phyloP scores from a whole-genome alignment of 1,140 invertebrate species.

The Trichonephila clavipes region DNA sequence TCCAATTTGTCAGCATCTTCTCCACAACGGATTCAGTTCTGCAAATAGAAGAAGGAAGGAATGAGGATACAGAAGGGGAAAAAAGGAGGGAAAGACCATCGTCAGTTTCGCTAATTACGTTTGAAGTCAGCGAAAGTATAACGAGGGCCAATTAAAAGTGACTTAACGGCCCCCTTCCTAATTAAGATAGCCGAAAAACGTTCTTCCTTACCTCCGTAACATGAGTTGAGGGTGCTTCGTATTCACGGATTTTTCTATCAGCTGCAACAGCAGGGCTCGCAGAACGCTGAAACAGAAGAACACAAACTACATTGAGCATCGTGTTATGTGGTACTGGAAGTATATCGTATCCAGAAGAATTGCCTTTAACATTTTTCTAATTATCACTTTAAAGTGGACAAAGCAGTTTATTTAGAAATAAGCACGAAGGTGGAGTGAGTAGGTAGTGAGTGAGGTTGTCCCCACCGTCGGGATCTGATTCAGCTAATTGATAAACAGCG shows the following conservation, averaged over 20 bases:
- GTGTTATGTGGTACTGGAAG: not conserved
- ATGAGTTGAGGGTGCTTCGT: conserved; percentile 95
- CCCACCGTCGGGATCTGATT: not conserved
- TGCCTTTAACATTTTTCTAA: not conserved
- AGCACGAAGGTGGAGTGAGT: not conserved
- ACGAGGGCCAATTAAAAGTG: conserved; percentile 72
- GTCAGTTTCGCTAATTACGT: conserved; percentile 71
- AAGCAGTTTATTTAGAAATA: not conserved
- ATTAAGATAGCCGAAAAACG: conserved; percentile 51
- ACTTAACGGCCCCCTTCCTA: conserved; percentile 59
- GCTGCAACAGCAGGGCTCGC: conserved; percentile 90
- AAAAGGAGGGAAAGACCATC: conserved; percentile 15
- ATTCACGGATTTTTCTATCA: conserved; percentile 94
- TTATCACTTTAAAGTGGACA: conserved; percentile 31
- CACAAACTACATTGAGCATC: conserved; percentile 16
- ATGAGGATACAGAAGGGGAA: conserved; percentile 82
- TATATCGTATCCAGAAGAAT: not conserved
- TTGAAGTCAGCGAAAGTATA: conserved; percentile 67
- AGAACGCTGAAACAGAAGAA: conserved; percentile 83
- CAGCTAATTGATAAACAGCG: not conserved
- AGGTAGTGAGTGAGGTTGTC: not conserved
- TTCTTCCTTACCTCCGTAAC: conserved; percentile 84
- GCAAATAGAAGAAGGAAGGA: conserved; percentile 26
- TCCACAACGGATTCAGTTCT: conserved; percentile 98
- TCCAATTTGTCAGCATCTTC: conserved; percentile 99